phyloP scores from a whole-genome alignment of 2,888 invertebrate genomes.

The Drosophila tripunctata region DNA sequence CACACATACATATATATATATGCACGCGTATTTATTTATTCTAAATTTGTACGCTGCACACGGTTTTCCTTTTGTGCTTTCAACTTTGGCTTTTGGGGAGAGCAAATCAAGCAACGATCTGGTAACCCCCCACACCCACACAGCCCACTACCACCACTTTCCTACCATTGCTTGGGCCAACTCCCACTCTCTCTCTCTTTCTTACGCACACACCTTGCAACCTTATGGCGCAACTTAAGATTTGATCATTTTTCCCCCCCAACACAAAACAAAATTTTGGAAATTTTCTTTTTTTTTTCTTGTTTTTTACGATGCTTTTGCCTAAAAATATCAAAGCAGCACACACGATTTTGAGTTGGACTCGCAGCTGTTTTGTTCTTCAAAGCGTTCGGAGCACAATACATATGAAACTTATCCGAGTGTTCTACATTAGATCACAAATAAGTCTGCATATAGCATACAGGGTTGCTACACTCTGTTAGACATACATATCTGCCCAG shows the following conservation, averaged over 20 bases:
- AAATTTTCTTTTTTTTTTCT: constrained; percentile 13
- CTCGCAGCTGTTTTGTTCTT: constrained; percentile 52
- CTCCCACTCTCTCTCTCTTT: not conserved
- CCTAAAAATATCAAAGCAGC: constrained; percentile 64
- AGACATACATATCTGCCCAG: too few relatives aligned
- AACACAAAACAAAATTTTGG: constrained; percentile 13
- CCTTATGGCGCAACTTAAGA: constrained; percentile 53
- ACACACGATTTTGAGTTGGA: constrained; percentile 55
- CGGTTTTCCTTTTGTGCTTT: constrained; percentile 41
- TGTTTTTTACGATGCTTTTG: constrained; percentile 59
- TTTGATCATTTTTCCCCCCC: constrained; percentile 34
- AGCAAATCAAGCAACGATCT: constrained; percentile 25
- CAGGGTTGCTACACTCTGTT: not conserved
- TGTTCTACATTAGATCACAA: constrained; percentile 3
- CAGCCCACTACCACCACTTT: too few relatives aligned
- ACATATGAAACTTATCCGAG: constrained; percentile 17
- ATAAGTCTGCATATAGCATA: not conserved
- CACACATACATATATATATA: too few relatives aligned
- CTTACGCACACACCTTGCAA: constrained; percentile 26
- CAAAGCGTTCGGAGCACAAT: constrained; percentile 12
- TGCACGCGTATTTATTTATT: not conserved
- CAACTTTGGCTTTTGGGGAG: constrained; percentile 50
- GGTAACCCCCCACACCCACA: too few relatives aligned
- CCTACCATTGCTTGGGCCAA: not conserved
- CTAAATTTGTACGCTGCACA: constrained; percentile 44